Conservation (phyloP, 2,113 vertebrate species). For the Narcine bancroftii region DNA sequence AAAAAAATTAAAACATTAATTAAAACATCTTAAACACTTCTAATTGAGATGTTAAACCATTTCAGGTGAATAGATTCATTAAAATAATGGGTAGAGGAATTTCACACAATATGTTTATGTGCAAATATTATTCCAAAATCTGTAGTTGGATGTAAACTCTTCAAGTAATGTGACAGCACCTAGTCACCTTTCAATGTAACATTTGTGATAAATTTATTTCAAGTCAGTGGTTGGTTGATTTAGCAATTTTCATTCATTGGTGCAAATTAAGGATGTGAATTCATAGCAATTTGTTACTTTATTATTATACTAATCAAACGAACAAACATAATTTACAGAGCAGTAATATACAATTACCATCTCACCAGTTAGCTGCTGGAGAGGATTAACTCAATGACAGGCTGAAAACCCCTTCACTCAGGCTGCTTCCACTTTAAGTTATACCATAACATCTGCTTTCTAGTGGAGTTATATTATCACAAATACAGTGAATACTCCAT, state of each 20-base stretch:
- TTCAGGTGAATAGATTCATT: slow-evolving; percentile 25
- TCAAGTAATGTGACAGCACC: background rate
- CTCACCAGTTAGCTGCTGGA: background rate
- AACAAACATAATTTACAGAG: background rate
- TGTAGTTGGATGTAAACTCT: slow-evolving; percentile 13
- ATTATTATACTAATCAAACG: slow-evolving; percentile 30
- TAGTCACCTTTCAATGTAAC: background rate
- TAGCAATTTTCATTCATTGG: slow-evolving; percentile 20
- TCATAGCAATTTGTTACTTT: background rate
- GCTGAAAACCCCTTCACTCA: background rate
- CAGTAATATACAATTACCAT: background rate
- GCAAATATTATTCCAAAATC: slow-evolving; percentile 8
- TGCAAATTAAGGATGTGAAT: background rate
- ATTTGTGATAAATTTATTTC: background rate
- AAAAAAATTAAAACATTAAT: no score
- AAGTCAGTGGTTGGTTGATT: slow-evolving; percentile 25
- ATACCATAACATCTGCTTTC: background rate
- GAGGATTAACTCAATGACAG: background rate
- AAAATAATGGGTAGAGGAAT: slow-evolving; percentile 5
- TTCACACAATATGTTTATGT: slow-evolving; percentile 12
- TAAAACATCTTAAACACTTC: background rate
- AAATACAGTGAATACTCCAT: background rate
- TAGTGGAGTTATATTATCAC: background rate
- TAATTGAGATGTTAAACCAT: slow-evolving; percentile 1
- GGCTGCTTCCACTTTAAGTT: background rate